Evolutionary conservation across 2,797 vertebrate species (phyloP).

Genomic region (Melanotaenia maccullochi): DNA sequence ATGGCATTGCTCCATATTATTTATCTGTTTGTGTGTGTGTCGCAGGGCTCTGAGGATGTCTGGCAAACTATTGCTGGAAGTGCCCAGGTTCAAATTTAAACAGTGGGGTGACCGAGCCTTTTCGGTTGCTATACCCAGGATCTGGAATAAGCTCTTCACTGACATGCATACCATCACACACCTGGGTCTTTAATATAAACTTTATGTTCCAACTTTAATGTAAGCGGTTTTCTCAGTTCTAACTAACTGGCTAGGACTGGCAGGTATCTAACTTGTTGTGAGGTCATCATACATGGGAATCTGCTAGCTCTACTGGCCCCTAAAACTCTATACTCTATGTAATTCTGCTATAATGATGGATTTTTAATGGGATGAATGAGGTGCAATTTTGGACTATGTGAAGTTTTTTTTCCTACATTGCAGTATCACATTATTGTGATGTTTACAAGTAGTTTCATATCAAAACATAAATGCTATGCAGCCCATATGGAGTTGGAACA

Average conservation of each 20-base stretch:
- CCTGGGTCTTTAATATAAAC: too few relatives aligned
- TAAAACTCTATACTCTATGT: not conserved
- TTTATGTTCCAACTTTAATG: not conserved
- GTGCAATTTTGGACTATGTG: too few relatives aligned
- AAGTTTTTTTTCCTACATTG: not conserved
- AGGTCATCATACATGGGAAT: constrained; percentile 6
- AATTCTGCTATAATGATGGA: not conserved
- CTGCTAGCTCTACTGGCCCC: not conserved
- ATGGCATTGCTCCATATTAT: too few relatives aligned
- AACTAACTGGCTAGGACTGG: not conserved
- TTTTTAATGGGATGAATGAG: not conserved
- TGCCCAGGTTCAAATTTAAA: too few relatives aligned
- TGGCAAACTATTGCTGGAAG: too few relatives aligned
- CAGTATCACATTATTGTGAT: not conserved
- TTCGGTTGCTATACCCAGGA: too few relatives aligned
- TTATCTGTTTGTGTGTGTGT: too few relatives aligned
- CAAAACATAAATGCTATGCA: not conserved
- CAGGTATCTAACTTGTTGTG: not conserved
- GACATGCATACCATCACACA: too few relatives aligned
- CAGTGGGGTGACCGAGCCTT: too few relatives aligned
- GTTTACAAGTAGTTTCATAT: not conserved
- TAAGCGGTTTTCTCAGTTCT: not conserved
- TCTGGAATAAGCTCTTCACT: too few relatives aligned
- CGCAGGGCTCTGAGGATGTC: too few relatives aligned
- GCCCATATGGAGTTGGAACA: not conserved